Conservation (phyloP, 2,888 invertebrate species). For the Drosophila vallismaia region DNA sequence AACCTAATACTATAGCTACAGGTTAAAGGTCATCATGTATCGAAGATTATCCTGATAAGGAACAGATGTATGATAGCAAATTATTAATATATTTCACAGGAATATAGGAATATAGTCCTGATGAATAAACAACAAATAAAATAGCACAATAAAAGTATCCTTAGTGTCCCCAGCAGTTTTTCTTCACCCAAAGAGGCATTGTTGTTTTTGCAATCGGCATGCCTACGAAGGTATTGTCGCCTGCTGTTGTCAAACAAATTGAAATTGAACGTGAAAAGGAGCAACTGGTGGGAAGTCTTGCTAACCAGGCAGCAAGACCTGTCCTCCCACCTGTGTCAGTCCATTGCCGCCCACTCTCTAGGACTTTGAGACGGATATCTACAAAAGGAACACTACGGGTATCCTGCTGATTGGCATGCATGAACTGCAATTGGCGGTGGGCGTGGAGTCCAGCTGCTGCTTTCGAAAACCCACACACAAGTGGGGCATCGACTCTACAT, state of each 20-base stretch:
- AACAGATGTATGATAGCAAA: too few relatives aligned
- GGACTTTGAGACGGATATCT: neutral
- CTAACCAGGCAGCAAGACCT: conserved; percentile 9
- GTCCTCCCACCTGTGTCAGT: neutral
- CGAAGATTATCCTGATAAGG: too few relatives aligned
- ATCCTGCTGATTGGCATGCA: conserved; percentile 54
- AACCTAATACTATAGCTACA: neutral
- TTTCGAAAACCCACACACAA: neutral
- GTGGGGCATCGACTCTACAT: neutral
- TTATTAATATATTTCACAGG: too few relatives aligned
- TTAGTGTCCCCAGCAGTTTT: neutral
- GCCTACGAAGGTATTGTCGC: conserved; percentile 8
- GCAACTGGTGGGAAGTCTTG: conserved; percentile 42
- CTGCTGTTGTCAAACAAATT: conserved; percentile 29
- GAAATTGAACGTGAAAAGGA: conserved; percentile 40
- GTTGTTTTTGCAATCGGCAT: conserved; percentile 13
- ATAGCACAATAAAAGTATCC: neutral
- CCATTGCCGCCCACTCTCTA: neutral
- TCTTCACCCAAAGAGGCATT: neutral
- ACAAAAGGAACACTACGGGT: conserved; percentile 10
- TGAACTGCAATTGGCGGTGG: conserved; percentile 45
- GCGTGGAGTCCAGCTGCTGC: conserved; percentile 29
- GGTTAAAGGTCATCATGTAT: neutral
- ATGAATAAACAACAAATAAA: neutral
- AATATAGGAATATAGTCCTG: too few relatives aligned